phyloP scores from a whole-genome alignment of 2,113 vertebrate species.

The Pygoscelis antarcticus region DNA sequence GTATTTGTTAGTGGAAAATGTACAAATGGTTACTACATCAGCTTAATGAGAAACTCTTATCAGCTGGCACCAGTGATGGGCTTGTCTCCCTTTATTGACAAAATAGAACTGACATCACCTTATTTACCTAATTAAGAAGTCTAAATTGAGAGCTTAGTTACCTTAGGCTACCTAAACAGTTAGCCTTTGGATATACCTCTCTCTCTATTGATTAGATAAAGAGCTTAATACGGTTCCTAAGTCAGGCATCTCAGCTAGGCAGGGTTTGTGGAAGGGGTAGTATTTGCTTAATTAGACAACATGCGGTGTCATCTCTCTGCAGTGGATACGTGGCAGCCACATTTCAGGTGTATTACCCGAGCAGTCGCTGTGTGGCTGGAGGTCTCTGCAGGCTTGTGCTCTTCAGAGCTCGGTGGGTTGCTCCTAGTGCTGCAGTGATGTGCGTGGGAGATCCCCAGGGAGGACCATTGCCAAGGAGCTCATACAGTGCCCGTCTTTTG shows the following conservation, averaged over 20 bases:
- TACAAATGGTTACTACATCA: background rate
- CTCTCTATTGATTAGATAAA: background rate
- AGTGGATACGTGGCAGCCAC: accelerated
- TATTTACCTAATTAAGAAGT: conserved; percentile 15
- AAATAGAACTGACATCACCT: background rate
- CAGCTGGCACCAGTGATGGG: background rate
- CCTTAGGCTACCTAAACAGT: background rate
- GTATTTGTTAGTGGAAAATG: background rate
- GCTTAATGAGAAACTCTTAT: background rate
- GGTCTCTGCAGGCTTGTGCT: background rate
- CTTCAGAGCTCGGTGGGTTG: background rate
- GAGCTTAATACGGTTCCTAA: background rate
- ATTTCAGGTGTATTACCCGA: background rate
- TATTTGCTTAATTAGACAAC: background rate
- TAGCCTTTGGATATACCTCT: background rate
- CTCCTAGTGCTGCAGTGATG: background rate
- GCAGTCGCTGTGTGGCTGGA: background rate
- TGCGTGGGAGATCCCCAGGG: background rate
- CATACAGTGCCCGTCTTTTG: accelerated
- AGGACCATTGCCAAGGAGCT: background rate
- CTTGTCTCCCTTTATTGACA: background rate
- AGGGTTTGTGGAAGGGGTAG: background rate
- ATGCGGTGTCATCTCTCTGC: accelerated
- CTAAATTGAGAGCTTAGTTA: conserved; percentile 27
- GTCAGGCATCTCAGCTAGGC: background rate